phyloP scores from a whole-genome alignment of 2,797 vertebrate species.

The Bovichtus variegatus region DNA sequence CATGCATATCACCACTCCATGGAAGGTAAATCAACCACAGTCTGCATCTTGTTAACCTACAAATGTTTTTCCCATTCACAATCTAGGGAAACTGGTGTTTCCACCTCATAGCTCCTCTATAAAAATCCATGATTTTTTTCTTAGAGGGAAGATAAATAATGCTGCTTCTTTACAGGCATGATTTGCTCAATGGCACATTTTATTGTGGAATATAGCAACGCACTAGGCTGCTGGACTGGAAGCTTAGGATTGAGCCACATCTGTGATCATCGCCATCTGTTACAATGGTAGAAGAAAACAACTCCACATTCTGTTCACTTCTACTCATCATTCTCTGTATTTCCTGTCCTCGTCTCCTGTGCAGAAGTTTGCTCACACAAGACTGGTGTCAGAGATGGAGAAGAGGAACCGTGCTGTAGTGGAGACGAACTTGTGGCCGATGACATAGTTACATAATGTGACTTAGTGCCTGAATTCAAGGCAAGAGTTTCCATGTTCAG shows the following conservation, averaged over 20 bases:
- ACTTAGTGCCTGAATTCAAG: constrained; percentile 1
- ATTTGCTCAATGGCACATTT: constrained; percentile 8
- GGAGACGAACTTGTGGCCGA: constrained; percentile 17
- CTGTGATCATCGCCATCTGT: constrained; percentile 19
- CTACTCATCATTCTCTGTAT: not conserved
- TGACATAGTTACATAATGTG: constrained; percentile 24
- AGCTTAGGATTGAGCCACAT: not conserved
- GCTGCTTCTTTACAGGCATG: not conserved
- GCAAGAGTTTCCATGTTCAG: constrained; percentile 2
- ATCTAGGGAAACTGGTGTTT: not conserved
- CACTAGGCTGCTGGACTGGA: not conserved
- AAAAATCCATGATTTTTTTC: not conserved
- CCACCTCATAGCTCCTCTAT: not conserved
- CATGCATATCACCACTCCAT: constrained; percentile 10
- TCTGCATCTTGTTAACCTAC: constrained; percentile 20
- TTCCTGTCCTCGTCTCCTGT: not conserved
- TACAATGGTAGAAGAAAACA: not conserved
- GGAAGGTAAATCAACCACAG: constrained; percentile 29
- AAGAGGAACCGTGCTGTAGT: constrained; percentile 43
- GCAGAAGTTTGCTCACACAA: constrained; percentile 25
- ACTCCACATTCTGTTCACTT: constrained; percentile 24
- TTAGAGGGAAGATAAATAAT: not conserved
- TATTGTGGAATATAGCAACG: not conserved
- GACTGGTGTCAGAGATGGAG: not conserved
- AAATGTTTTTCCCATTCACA: constrained; percentile 28